Conservation (phyloP, 2,113 vertebrate genomes). For the Puffinus mauretanicus region DNA sequence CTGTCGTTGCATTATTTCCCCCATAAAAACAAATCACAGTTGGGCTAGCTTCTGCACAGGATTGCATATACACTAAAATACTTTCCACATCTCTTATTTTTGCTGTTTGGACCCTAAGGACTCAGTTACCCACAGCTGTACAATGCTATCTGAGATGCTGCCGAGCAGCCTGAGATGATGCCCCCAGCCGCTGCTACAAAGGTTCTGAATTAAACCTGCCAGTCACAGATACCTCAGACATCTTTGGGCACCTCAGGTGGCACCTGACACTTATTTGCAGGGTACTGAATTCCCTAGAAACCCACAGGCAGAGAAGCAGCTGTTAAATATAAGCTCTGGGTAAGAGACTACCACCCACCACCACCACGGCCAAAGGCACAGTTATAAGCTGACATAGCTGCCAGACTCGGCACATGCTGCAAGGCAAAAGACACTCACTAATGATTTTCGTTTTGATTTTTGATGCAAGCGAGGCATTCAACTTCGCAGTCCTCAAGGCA, state of each 20-base stretch:
- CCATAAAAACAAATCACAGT: not conserved
- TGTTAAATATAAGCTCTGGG: not conserved
- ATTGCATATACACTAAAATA: not conserved
- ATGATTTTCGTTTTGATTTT: conserved; percentile 82
- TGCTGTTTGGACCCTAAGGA: not conserved
- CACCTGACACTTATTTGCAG: not conserved
- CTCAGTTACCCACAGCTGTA: not conserved
- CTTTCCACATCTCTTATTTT: not conserved
- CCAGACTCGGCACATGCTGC: fast-evolving
- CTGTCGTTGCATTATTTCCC: not conserved
- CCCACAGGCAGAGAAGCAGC: not conserved
- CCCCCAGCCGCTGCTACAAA: not conserved
- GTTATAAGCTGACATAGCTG: fast-evolving
- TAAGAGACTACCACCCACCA: not conserved
- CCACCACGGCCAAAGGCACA: not conserved
- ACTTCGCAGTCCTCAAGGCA: conserved; percentile 53
- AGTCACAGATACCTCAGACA: not conserved
- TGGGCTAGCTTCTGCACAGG: not conserved
- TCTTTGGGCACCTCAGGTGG: not conserved
- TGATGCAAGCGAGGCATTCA: conserved; percentile 71
- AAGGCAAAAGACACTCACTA: conserved; percentile 67
- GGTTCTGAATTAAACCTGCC: not conserved
- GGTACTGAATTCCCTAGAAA: too few species aligned
- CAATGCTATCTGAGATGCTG: not conserved
- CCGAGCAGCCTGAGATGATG: not conserved